Base-by-base conservation (phyloP, 2,888 invertebrate species). In the Agrotis exclamationis region DNA sequence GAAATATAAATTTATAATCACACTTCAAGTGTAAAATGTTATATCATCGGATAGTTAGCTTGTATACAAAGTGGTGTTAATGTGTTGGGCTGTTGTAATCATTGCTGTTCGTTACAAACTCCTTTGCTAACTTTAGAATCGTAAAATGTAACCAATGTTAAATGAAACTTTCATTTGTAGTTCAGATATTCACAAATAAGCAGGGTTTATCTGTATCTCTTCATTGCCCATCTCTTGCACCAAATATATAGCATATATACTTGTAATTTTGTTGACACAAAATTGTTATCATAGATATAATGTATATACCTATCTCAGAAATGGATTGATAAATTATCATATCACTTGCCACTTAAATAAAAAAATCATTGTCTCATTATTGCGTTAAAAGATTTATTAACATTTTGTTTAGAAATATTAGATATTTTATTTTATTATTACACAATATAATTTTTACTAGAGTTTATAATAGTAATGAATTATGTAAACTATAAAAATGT, bases 271-370 rank as follows among this genome's bases (percentile, higher is more conserved):
- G 86, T 89, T 88, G 85, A 87, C 75, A 82, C 85, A 80, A 77
- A 83, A 89, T 85, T 82, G 86, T 88, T 90, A 88, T 90, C 87
- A 89, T 88, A 89, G 85, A 87, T 86, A 85, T 87, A 89, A 87
- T 90, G 90, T 91, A 90, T 89, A 89, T 90, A 89, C 75, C 60
- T 86, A 85, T 85, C 80, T 87, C 87, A 80, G 86, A 88, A 87
- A 85, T 84, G 85, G 82, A 88, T 89, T 87, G 81, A 85, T 87
- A 80, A 81, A 77, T 87, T 91, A 95, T 97, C 97, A 97, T 97
- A 97, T 97, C 97, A 97, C 96, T 96, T 94, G 95, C 96, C 96
- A 96, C 93, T 95, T 96, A 92, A 95, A 93, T 87, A 90, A 93
- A 92, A 84, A 84, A 92, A 91, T 88, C 92, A 92, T 93, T 90